These are phyloP conservation scores for Aricia agestis DNA, from an alignment of 1,140 invertebrate genomes.

Conservation along the genomic window DNA sequence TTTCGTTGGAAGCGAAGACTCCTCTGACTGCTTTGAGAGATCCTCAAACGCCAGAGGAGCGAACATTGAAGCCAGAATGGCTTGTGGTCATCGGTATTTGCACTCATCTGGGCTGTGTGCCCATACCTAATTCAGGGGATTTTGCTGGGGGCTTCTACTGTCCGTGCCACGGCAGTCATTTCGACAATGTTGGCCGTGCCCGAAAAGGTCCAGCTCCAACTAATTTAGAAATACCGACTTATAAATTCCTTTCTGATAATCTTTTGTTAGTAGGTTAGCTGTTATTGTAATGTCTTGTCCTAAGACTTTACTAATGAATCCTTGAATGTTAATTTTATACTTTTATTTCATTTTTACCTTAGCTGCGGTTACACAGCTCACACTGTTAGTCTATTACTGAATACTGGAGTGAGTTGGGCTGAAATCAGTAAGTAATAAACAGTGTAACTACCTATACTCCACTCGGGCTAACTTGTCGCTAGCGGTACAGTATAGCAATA, in stretches of 20 bases:
- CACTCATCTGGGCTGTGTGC: conserved; percentile 93
- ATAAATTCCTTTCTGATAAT: conserved; percentile 69
- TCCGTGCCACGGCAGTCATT: conserved; percentile 95
- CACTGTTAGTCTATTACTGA: no score
- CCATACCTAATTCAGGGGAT: conserved; percentile 87
- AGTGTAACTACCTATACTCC: no score
- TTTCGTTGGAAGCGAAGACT: conserved; percentile 80
- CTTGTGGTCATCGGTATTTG: conserved; percentile 90
- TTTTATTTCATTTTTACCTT: no score
- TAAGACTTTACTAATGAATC: no score
- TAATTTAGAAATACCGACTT: conserved; percentile 88
- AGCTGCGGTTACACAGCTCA: no score
- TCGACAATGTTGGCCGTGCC: conserved; percentile 89
- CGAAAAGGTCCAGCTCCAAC: conserved; percentile 91
- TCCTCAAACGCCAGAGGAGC: conserved; percentile 83
- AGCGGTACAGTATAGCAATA: no score
- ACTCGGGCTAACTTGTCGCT: no score
- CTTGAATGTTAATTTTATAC: no score
- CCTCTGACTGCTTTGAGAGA: conserved; percentile 82
- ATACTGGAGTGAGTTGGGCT: no score
- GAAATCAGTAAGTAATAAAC: no score
- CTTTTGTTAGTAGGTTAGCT: conserved; percentile 50
- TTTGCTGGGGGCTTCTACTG: conserved; percentile 89
- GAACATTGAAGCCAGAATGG: conserved; percentile 83
- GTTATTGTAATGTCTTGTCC: no score